Evolutionary conservation across 2,797 vertebrate genomes (phyloP).

Genomic region (Neosilurus hyrtlii): DNA sequence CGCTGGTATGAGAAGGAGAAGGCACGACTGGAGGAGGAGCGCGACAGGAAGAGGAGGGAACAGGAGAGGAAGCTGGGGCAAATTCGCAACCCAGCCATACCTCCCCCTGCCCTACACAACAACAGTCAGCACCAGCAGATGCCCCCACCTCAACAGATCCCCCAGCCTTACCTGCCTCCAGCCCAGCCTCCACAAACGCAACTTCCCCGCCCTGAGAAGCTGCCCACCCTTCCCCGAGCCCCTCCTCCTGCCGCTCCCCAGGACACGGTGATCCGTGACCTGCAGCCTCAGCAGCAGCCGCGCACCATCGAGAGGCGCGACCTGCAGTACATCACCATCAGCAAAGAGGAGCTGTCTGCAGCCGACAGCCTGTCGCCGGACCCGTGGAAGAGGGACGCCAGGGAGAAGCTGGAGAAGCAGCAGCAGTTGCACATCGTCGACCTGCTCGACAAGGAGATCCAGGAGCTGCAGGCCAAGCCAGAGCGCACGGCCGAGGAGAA

Average conservation of each 20-base stretch:
- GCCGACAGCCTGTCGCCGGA: constrained; percentile 94
- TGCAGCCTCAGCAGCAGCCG: constrained; percentile 94
- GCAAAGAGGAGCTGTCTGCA: constrained; percentile 87
- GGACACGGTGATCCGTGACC: constrained; percentile 93
- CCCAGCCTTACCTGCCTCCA: constrained; percentile 48
- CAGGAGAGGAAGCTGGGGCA: constrained; percentile 94
- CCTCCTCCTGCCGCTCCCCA: constrained; percentile 69
- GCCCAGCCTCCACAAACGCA: constrained; percentile 65
- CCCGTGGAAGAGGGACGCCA: constrained; percentile 95
- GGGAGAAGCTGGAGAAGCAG: constrained; percentile 96
- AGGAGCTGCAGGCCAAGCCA: constrained; percentile 87
- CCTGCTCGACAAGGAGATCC: constrained; percentile 94
- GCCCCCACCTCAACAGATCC: constrained; percentile 60
- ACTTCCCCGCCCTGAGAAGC: constrained; percentile 81
- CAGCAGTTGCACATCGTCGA: constrained; percentile 97
- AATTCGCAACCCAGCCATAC: constrained; percentile 82
- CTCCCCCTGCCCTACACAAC: constrained; percentile 75
- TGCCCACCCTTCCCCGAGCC: constrained; percentile 77
- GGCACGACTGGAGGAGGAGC: constrained; percentile 92
- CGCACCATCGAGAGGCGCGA: constrained; percentile 94
- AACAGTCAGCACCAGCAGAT: constrained; percentile 68
- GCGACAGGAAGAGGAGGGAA: constrained; percentile 90
- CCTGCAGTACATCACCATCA: constrained; percentile 86
- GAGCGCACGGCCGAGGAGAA: constrained; percentile 91
- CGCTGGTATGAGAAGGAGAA: constrained; percentile 99